Percentiles rank a stretch among this genome's conserved stretches.
Evolutionary conservation across 2,113 vertebrate genomes (phyloP).

Genomic region (Electrona antarctica): DNA sequence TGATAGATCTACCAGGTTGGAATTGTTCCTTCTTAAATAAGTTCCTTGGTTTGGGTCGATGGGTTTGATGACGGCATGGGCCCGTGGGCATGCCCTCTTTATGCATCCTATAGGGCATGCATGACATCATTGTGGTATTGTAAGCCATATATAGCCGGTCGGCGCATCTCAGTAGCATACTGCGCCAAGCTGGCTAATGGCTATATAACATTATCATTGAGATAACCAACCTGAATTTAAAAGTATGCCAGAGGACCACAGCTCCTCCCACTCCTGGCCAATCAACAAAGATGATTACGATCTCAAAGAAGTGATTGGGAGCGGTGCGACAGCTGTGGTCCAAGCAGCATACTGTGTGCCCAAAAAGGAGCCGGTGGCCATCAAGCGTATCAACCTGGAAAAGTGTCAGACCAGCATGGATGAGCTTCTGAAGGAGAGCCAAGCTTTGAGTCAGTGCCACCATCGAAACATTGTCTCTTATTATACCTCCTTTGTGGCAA

Average conservation of each 20-base stretch:
- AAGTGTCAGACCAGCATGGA: conserved; percentile 98
- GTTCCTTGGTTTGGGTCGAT: no score
- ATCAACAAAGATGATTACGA: conserved; percentile 95
- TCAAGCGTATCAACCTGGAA: conserved; percentile 95
- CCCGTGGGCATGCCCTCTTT: no score
- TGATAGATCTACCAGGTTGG: no score
- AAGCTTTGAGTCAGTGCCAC: conserved; percentile 98
- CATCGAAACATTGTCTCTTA: conserved; percentile 97
- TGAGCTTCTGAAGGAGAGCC: conserved; percentile 97
- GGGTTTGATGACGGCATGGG: no score
- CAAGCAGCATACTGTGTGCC: conserved; percentile 90
- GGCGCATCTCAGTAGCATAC: no score
- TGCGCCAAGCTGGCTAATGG: no score
- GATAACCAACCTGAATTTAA: conserved; percentile 39
- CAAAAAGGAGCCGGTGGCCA: conserved; percentile 94
- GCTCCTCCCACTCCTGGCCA: conserved; percentile 85
- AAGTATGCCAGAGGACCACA: conserved; percentile 89
- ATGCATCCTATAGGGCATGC: no score
- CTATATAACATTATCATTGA: background rate
- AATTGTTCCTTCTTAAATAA: no score
- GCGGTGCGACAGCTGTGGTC: conserved; percentile 87
- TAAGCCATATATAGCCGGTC: no score
- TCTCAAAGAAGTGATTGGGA: conserved; percentile 92
- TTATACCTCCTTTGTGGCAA: conserved; percentile 96
- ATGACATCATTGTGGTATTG: no score